These are phyloP conservation scores for Trachemys scripta DNA, from an alignment of 2,113 vertebrate species.

Conservation along the genomic window DNA sequence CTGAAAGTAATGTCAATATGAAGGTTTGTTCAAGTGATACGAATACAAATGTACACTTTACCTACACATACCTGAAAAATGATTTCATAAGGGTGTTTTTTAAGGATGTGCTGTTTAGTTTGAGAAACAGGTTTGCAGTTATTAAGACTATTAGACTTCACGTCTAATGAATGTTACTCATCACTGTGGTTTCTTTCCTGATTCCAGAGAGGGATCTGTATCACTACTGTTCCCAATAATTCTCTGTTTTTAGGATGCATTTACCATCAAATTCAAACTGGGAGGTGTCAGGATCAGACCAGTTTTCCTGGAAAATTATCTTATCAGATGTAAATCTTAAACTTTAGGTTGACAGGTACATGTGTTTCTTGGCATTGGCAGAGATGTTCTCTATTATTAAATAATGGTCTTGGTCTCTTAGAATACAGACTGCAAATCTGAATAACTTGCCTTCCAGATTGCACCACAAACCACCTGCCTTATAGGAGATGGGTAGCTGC, in stretches of 20 bases:
- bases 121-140: neutral
- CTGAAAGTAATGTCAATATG: slow-evolving; percentile 15
- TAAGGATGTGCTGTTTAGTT: neutral
- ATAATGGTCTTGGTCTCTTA: neutral
- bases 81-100: slow-evolving; percentile 6
- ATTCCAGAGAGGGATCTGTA: neutral
- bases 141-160: neutral
- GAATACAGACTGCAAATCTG: slow-evolving; percentile 25
- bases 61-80: neutral
- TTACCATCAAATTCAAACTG: neutral
- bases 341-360: neutral
- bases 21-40: neutral
- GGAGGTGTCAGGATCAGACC: neutral
- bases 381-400: neutral
- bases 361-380: neutral
- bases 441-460: slow-evolving; percentile 33
- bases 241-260: neutral
- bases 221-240: neutral
- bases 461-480: neutral
- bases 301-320: neutral
- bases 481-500: neutral
- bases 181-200: neutral
- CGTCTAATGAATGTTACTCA: neutral
- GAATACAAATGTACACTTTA: slow-evolving; percentile 34
- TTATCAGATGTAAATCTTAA: neutral